Base-by-base conservation (phyloP, 2,113 vertebrate genomes). In the Cichladusa arquata region DNA sequence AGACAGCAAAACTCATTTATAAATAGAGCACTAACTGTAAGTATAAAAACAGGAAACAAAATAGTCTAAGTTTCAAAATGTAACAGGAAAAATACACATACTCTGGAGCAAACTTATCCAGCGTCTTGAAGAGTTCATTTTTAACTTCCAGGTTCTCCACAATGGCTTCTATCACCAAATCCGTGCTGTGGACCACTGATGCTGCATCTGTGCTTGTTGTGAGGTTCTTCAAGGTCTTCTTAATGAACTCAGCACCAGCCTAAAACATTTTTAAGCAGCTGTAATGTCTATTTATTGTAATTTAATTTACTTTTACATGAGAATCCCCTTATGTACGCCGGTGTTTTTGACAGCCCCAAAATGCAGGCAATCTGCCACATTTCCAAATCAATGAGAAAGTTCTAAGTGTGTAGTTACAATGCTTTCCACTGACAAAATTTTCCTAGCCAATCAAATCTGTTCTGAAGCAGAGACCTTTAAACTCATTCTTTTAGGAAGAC, bases 141-240 rank as follows among this genome's bases (percentile, higher is more conserved):
- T 99, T 99, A 79, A 99, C 50, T 58, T 98, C 96, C 25, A 99
- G 84, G 67, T 99, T 99, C 98, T 99, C 99, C 91, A 99, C 98
- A 17, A 99, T 99, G 95, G 99, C 99, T 95, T 99, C 99, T 97
- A 99, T 86, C 91, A 99, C 98, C 34, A 99, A 98, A 97, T 99
- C 99, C 0, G 98, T 98, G 92, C 97, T 97, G 92, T 98, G 98
- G 34, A 98, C 98, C 3, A 98, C 98, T 3, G 99, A 93, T 2
- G 90, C 98, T 2, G 98, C 98, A 5, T 99, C 99, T 5, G 98
- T 98, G 47, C 97, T 98, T 16, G 96, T 98, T 2, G 98, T 98
- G 40, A 99, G 81, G 56, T 98, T 99, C 95, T 98, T 97, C 81
- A 99, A 76, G 14, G 98, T 97, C 91, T 99, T 99, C 95, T 98